A percentile compares a stretch with the other conserved stretches of the same genome.
These are phyloP conservation scores for Ditula angustiorana DNA, from an alignment of 2,888 invertebrate species.

Conservation along the genomic window DNA sequence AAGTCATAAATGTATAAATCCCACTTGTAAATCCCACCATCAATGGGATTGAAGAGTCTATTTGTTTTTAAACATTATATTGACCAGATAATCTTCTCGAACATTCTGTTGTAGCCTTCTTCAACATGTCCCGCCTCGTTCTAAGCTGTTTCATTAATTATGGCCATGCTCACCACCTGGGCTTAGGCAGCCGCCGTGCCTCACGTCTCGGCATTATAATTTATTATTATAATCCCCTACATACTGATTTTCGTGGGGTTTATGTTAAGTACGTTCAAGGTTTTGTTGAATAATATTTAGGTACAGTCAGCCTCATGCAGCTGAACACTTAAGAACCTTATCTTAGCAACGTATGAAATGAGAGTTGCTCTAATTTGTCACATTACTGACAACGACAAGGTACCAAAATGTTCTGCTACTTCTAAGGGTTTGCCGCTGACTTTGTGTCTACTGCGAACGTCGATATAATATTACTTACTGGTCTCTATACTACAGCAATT, in stretches of 20 bases:
- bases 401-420: no score
- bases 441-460: no score
- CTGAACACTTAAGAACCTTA: no score
- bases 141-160: background rate
- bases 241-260: slow-evolving; percentile 10
- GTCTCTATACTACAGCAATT: no score
- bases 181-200: background rate
- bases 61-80: background rate
- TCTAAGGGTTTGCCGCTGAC: no score
- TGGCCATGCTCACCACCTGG: background rate
- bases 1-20: no score
- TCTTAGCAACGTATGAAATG: no score
- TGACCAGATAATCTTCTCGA: background rate
- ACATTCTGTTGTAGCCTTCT: background rate
- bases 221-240: slow-evolving; percentile 30
- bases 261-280: background rate
- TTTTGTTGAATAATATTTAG: background rate
- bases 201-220: slow-evolving; percentile 17
- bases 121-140: background rate
- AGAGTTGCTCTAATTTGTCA: no score
- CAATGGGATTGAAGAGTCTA: no score
- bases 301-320: background rate
- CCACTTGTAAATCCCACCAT: no score
- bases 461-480: no score
- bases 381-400: no score